Conservation (phyloP, 2,888 invertebrate species). For the Leucoma salicis region DNA sequence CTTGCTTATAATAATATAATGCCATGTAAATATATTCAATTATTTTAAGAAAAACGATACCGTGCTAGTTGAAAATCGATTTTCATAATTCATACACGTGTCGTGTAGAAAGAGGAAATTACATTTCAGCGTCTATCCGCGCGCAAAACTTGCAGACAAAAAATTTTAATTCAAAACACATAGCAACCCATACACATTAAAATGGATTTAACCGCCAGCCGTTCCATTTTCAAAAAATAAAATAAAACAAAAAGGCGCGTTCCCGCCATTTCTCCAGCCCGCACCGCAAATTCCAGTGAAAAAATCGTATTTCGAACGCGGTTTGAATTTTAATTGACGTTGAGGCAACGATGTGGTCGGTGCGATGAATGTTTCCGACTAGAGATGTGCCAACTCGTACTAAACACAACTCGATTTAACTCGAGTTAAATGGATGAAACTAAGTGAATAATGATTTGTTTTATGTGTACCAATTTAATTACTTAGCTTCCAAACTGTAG, state of each 20-base stretch:
- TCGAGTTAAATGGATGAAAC: too few species aligned
- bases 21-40: too few species aligned
- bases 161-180: constrained; percentile 79
- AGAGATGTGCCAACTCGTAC: too few species aligned
- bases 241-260: constrained; percentile 79
- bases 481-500: too few species aligned
- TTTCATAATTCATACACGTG: constrained; percentile 7
- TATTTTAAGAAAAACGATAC: too few species aligned
- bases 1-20: too few species aligned
- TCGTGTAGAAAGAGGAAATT: constrained; percentile 62
- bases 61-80: constrained; percentile 10
- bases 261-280: constrained; percentile 76
- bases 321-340: constrained; percentile 83
- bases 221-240: constrained; percentile 76
- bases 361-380: constrained; percentile 42
- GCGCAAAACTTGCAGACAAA: constrained; percentile 46
- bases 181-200: constrained; percentile 79
- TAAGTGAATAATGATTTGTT: too few species aligned
- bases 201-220: constrained; percentile 80
- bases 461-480: too few species aligned
- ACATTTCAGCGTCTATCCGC: constrained; percentile 70
- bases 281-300: constrained; percentile 80
- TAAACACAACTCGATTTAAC: too few species aligned
- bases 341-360: constrained; percentile 59
- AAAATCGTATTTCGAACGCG: constrained; percentile 82